phyloP scores from a whole-genome alignment of 2,888 invertebrate species.

The Liopterus haemorrhoidalis region DNA sequence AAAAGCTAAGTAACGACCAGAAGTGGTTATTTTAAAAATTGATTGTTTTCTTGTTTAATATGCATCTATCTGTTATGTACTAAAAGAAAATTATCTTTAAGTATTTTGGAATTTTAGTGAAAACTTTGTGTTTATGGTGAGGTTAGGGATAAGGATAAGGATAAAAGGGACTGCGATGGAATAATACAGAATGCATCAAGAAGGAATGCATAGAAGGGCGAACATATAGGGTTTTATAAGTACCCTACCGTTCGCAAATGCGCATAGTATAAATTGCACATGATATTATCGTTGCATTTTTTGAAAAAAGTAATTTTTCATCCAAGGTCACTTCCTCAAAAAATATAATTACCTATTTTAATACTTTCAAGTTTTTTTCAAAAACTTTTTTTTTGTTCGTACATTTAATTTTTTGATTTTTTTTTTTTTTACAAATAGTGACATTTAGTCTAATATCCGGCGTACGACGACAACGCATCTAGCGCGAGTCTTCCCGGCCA shows the following conservation, averaged over 20 bases:
- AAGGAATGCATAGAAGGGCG: constrained; percentile 41
- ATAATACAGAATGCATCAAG: constrained; percentile 42
- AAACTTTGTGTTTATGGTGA: too few species aligned
- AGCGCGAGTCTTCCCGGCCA: constrained; percentile 44
- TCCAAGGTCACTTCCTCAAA: constrained; percentile 48
- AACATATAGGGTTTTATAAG: constrained; percentile 6
- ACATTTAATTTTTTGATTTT: constrained; percentile 39
- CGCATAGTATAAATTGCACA: constrained; percentile 34
- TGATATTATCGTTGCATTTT: constrained; percentile 38
- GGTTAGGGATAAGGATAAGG: constrained; percentile 2
- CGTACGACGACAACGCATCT: constrained; percentile 24
- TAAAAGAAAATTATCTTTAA: too few species aligned
- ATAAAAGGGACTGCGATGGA: neutral
- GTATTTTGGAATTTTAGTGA: too few species aligned
- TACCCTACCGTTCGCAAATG: constrained; percentile 27
- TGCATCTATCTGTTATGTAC: too few species aligned
- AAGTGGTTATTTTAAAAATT: too few species aligned
- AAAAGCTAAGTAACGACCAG: too few species aligned
- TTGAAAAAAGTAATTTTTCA: constrained; percentile 41
- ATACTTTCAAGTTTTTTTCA: constrained; percentile 40
- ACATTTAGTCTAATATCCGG: constrained; percentile 45
- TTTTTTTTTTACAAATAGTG: constrained; percentile 41
- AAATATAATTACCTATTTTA: constrained; percentile 45
- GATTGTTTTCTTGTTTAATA: too few species aligned
- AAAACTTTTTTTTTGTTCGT: constrained; percentile 38